Conservation (phyloP, 2,113 vertebrate genomes). For the Maccullochella peelii region DNA sequence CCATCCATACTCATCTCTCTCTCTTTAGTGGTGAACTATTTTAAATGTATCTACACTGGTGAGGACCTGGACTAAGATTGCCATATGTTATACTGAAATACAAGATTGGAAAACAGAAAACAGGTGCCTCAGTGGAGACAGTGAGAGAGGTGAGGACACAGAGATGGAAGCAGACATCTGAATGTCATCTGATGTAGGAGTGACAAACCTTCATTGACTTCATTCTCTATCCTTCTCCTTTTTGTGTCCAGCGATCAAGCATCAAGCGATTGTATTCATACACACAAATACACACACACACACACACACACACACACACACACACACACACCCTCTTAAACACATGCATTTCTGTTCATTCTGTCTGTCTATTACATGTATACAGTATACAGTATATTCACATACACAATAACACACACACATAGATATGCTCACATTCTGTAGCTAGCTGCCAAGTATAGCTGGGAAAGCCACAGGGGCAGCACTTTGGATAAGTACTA, state of each 20-base stretch:
- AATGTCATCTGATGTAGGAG: background rate
- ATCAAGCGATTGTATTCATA: background rate
- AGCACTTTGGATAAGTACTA: slow-evolving; percentile 63
- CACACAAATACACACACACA: background rate
- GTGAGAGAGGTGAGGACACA: background rate
- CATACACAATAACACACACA: slow-evolving; percentile 3
- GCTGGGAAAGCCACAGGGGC: slow-evolving; percentile 1
- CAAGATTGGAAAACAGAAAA: background rate
- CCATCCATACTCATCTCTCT: too few relatives aligned
- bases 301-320: background rate
- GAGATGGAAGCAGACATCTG: background rate
- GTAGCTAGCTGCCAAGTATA: slow-evolving; percentile 34
- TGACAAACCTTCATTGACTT: slow-evolving; percentile 22
- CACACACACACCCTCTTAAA: background rate
- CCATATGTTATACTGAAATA: background rate
- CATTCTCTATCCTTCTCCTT: background rate
- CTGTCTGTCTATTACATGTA: slow-evolving; percentile 1
- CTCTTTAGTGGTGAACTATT: background rate
- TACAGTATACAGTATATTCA: background rate
- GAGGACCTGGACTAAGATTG: background rate
- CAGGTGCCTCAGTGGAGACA: background rate
- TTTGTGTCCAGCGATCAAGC: background rate
- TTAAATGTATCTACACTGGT: too few relatives aligned
- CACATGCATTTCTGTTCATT: slow-evolving; percentile 5
- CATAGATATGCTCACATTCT: background rate